Percentiles rank a stretch among this genome's conserved stretches.
Evolutionary conservation across 1,140 invertebrate species (phyloP).

Genomic region (Microplitis demolitor): DNA sequence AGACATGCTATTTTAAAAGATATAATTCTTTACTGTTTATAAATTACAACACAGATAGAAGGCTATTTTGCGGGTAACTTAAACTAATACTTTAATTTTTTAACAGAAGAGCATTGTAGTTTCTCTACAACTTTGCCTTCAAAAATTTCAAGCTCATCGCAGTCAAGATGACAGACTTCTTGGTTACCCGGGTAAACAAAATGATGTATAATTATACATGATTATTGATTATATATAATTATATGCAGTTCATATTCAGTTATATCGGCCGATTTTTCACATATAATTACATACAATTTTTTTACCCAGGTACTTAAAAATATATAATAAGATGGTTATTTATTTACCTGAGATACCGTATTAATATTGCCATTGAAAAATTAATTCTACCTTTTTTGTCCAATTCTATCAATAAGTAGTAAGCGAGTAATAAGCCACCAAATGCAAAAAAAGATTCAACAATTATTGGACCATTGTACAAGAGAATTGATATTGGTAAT

Average conservation of each 20-base stretch:
- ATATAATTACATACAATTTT: too few species aligned
- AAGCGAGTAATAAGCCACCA: slow-evolving; percentile 45
- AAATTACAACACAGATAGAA: too few species aligned
- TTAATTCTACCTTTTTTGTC: slow-evolving; percentile 45
- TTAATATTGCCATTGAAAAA: slow-evolving; percentile 33
- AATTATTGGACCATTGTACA: slow-evolving; percentile 46
- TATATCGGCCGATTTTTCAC: neutral
- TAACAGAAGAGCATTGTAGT: too few species aligned
- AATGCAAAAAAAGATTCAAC: slow-evolving; percentile 51
- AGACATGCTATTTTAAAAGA: too few species aligned
- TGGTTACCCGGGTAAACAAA: neutral
- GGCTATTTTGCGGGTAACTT: too few species aligned
- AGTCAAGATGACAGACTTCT: neutral
- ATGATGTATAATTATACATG: neutral
- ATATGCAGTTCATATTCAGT: too few species aligned
- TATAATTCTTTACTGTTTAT: too few species aligned
- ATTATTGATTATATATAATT: neutral
- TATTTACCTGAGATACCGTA: slow-evolving; percentile 42
- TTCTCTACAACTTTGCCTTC: too few species aligned
- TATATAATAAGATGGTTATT: neutral
- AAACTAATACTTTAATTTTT: too few species aligned
- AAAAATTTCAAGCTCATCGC: neutral
- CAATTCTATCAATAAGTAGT: slow-evolving; percentile 43
- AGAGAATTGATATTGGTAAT: slow-evolving; percentile 27
- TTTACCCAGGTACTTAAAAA: too few species aligned